A percentile compares a stretch with the other conserved stretches of the same genome.
phyloP scores from a whole-genome alignment of 2,888 invertebrate genomes.

The Ennomos quercinarius region DNA sequence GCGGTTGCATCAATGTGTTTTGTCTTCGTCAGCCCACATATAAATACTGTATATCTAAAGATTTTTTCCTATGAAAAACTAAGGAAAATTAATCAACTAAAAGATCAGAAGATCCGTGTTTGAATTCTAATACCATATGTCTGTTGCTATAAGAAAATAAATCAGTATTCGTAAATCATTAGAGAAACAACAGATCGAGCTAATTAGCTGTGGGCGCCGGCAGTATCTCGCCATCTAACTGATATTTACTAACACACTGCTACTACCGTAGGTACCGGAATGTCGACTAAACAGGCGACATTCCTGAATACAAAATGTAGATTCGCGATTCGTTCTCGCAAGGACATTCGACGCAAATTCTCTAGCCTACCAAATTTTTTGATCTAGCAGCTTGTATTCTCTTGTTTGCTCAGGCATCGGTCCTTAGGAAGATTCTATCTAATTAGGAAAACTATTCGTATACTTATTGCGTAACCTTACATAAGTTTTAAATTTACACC shows the following conservation, averaged over 20 bases:
- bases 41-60: neutral
- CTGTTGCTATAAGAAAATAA: slow-evolving; percentile 14
- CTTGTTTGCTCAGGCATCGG: no score
- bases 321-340: slow-evolving; percentile 63
- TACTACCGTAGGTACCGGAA: slow-evolving; percentile 68
- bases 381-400: slow-evolving; percentile 4
- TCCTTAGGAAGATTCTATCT: no score
- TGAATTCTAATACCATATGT: slow-evolving; percentile 7
- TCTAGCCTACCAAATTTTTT: slow-evolving; percentile 31
- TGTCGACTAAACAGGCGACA: slow-evolving; percentile 77
- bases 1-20: slow-evolving; percentile 16
- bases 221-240: slow-evolving; percentile 58
- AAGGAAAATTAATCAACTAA: neutral
- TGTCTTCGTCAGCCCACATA: slow-evolving; percentile 14
- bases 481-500: neutral
- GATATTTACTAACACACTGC: slow-evolving; percentile 78
- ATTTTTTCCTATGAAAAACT: neutral
- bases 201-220: slow-evolving; percentile 70
- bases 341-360: slow-evolving; percentile 64
- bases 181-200: slow-evolving; percentile 54
- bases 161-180: slow-evolving; percentile 34
- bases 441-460: no score
- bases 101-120: neutral
- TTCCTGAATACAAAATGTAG: slow-evolving; percentile 75
- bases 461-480: neutral